Evolutionary conservation across 2,113 vertebrate species (phyloP).

Genomic region (Tamias sibiricus): DNA sequence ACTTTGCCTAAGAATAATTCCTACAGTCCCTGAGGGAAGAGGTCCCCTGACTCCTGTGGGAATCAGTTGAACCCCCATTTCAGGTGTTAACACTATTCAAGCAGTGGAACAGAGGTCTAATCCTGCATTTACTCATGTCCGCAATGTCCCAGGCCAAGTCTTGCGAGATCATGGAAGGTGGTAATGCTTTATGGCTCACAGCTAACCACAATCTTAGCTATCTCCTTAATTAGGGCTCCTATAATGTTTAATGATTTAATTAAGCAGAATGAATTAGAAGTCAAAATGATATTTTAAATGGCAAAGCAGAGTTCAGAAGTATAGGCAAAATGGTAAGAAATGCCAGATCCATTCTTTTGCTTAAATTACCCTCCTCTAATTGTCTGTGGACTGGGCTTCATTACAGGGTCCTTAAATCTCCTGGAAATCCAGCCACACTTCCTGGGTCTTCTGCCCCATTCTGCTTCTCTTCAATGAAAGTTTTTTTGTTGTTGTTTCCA

Average conservation of each 20-base stretch:
- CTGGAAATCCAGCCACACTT: neutral
- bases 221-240: too few species aligned
- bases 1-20: too few species aligned
- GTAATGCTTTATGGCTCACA: too few species aligned
- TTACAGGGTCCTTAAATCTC: neutral
- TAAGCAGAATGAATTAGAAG: neutral
- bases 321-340: neutral
- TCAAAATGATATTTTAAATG: neutral
- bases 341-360: neutral
- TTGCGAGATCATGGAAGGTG: too few species aligned
- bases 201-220: too few species aligned
- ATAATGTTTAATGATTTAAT: neutral
- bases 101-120: too few species aligned
- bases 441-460: neutral
- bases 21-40: too few species aligned
- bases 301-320: neutral
- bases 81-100: too few species aligned
- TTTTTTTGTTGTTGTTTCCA: neutral
- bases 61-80: too few species aligned
- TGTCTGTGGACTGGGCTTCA: neutral
- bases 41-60: too few species aligned
- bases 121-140: too few species aligned
- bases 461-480: neutral
- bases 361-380: neutral
- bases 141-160: too few species aligned